These are phyloP conservation scores for Solenopsis fugax DNA, from an alignment of 1,140 invertebrate species.

Conservation along the genomic window DNA sequence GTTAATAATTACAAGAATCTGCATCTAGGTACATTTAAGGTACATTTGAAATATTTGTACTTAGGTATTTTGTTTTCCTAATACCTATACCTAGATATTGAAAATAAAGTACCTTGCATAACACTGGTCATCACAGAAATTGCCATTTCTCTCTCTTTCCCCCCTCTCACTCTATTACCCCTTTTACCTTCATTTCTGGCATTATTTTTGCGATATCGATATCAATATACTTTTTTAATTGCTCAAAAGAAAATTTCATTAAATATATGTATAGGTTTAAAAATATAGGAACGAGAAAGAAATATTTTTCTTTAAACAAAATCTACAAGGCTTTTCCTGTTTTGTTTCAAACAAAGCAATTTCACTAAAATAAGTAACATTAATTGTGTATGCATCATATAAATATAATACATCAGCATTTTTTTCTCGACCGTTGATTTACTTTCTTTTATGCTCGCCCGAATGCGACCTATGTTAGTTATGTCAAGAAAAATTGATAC, in stretches of 20 bases:
- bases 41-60: too few relatives aligned
- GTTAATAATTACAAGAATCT: too few relatives aligned
- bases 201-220: too few relatives aligned
- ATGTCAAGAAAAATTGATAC: constrained; percentile 10
- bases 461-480: constrained; percentile 20
- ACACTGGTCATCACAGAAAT: too few relatives aligned
- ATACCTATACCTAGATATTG: too few relatives aligned
- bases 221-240: too few relatives aligned
- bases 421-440: constrained; percentile 9
- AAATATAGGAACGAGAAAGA: neutral
- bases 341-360: neutral
- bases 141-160: too few relatives aligned
- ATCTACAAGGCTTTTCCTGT: neutral
- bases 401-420: neutral
- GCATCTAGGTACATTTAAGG: too few relatives aligned
- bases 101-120: neutral
- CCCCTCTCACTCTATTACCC: too few relatives aligned
- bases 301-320: neutral
- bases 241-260: too few relatives aligned
- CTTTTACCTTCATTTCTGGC: too few relatives aligned
- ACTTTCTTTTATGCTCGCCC: constrained; percentile 44
- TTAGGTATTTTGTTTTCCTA: too few relatives aligned
- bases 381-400: neutral
- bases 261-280: neutral
- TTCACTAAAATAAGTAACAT: neutral